phyloP scores from a whole-genome alignment of 2,797 vertebrate genomes.

The Phaenicophaeus curvirostris region DNA sequence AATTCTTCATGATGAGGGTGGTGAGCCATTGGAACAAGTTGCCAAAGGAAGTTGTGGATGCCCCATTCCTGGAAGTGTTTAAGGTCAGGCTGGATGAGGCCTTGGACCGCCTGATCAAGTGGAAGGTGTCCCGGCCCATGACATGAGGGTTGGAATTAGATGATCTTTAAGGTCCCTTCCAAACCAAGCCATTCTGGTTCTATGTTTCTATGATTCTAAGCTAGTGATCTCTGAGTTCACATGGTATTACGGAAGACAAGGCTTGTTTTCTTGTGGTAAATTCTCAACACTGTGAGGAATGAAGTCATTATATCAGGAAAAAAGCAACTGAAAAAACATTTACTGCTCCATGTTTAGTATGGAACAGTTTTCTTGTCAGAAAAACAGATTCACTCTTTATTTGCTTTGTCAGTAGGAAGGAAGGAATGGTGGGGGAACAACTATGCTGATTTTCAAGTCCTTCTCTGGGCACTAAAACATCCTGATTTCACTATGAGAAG shows the following conservation, averaged over 20 bases:
- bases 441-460: not conserved
- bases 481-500: not conserved
- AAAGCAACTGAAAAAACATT: not conserved
- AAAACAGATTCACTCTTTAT: not conserved
- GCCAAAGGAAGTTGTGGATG: too few species aligned
- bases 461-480: not conserved
- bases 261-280: not conserved
- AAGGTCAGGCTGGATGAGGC: too few species aligned
- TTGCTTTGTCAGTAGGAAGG: not conserved
- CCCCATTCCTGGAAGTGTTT: too few species aligned
- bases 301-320: not conserved
- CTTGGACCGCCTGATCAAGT: too few species aligned
- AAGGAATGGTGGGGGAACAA: not conserved
- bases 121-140: too few species aligned
- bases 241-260: not conserved
- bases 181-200: too few species aligned
- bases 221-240: not conserved
- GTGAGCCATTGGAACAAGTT: too few species aligned
- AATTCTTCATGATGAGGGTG: too few species aligned
- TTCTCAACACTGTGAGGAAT: not conserved
- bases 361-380: not conserved
- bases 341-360: not conserved
- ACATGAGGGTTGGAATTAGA: too few species aligned
- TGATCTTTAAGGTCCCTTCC: too few species aligned
- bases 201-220: too few species aligned